Conservation (phyloP, 2,888 invertebrate genomes). For the Nomada ferruginata region DNA sequence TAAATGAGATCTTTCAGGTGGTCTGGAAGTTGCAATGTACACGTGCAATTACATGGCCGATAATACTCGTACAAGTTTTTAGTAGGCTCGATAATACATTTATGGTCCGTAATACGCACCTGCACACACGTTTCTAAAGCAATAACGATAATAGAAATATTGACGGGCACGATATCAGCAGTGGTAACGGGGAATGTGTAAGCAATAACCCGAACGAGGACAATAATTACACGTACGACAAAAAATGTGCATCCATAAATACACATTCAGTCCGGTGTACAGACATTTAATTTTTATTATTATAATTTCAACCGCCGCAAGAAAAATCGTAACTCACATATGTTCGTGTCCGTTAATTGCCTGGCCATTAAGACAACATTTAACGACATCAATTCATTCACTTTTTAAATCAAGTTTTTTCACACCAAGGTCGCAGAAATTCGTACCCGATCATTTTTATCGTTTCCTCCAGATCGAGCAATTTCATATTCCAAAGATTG, state of each 20-base stretch:
- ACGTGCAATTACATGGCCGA: background rate
- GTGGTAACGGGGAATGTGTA: background rate
- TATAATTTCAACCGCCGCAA: slow-evolving; percentile 8
- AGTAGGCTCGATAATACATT: background rate
- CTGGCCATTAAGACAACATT: background rate
- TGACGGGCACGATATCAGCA: background rate
- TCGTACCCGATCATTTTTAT: background rate
- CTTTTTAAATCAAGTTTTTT: background rate
- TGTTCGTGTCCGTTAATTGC: background rate
- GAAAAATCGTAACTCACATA: background rate
- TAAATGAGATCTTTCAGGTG: no score
- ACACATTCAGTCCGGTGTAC: background rate
- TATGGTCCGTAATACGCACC: background rate
- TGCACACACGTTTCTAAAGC: background rate
- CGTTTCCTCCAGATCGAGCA: background rate
- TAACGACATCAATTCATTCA: background rate
- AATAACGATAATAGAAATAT: background rate
- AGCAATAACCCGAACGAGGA: background rate
- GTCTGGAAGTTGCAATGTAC: background rate
- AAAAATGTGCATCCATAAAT: background rate
- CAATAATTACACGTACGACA: background rate
- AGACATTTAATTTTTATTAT: slow-evolving; percentile 17
- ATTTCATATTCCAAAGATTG: background rate
- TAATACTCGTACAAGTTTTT: background rate
- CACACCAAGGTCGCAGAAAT: slow-evolving; percentile 5